Base-by-base conservation (phyloP, 2,113 vertebrate genomes). In the Corythoichthys intestinalis region DNA sequence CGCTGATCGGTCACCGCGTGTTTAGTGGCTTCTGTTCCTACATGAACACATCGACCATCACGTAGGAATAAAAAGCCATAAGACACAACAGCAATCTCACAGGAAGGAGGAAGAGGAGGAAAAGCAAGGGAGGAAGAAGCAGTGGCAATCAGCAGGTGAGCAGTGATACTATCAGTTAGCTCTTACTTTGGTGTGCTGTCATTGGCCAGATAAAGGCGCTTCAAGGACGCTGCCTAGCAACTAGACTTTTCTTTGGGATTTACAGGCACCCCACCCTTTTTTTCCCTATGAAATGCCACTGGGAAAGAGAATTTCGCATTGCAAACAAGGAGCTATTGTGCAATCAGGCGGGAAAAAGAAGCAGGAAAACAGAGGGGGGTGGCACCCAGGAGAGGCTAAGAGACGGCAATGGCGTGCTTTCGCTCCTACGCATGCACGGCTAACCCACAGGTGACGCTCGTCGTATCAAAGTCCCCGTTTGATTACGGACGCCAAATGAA, bases 31-130 rank as follows among this genome's bases (percentile, higher is more conserved):
- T 98, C 93, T 93, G 95, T 94, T 96, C 96, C 96, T 98, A 97
- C 95, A 95, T 97, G 96, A 97, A 94, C 94, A 94, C 94, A 94
- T 86, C 95, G 93, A 95, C 93, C 94, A 96, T 98, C 96, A 98
- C 96, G 96, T 98, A 98, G 96, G 96, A 98, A 98, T 98, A 97
- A 98, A 98, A 98, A 98, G 96, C 96, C 96, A 98, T 98, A 97
- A 96, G 94, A 95, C 96, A 97, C 94, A 94, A 93, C 93, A 94
- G 95, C 94, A 95, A 96, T 95, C 78, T 84, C 71, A 76, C 82
- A 85, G 80, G 80, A 85, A 78, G 77, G 62, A 76, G 72, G 76
- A 69, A 35, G 67, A 12, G 48, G 41, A 4, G 59, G 10, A 39
- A n/a, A 4, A 7, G 17, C 6, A n/a, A 66, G 59, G 50, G 69